Evolutionary conservation across 2,888 invertebrate species (phyloP).

Genomic region (Lampropteryx suffumata): DNA sequence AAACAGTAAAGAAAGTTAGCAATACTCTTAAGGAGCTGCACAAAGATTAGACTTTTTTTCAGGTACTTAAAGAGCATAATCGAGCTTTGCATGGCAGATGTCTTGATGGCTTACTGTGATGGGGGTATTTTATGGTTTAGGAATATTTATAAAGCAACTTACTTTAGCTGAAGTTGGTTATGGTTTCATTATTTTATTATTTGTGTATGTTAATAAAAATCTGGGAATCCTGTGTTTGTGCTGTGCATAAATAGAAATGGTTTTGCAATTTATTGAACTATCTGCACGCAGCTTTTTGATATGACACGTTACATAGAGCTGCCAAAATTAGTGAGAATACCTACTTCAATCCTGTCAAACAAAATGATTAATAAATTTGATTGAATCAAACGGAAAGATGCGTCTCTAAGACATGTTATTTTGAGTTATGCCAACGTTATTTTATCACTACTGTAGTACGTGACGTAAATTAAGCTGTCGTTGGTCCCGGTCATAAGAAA

Average conservation of each 20-base stretch:
- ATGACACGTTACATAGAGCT: not conserved
- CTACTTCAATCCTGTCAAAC: too few relatives aligned
- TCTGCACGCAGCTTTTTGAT: not conserved
- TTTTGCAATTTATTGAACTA: too few relatives aligned
- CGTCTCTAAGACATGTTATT: not conserved
- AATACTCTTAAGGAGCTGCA: slow-evolving; percentile 62
- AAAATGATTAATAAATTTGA: slow-evolving; percentile 4
- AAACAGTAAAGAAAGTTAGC: slow-evolving; percentile 59
- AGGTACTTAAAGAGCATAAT: slow-evolving; percentile 42
- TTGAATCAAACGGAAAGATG: too few relatives aligned
- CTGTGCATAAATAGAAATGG: too few relatives aligned
- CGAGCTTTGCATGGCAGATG: slow-evolving; percentile 51
- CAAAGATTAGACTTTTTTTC: slow-evolving; percentile 47
- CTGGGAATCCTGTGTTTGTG: not conserved
- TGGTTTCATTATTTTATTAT: too few relatives aligned
- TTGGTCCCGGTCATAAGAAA: too few relatives aligned
- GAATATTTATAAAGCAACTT: not conserved
- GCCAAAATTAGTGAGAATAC: too few relatives aligned
- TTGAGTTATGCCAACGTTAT: too few relatives aligned
- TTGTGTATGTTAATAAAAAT: too few relatives aligned
- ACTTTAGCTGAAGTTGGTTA: not conserved
- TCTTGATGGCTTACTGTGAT: slow-evolving; percentile 25
- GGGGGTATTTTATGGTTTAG: slow-evolving; percentile 1
- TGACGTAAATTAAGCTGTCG: too few relatives aligned
- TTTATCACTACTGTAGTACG: too few relatives aligned